Base-by-base conservation (phyloP, 2,797 vertebrate genomes). In the Amniataba percoides region DNA sequence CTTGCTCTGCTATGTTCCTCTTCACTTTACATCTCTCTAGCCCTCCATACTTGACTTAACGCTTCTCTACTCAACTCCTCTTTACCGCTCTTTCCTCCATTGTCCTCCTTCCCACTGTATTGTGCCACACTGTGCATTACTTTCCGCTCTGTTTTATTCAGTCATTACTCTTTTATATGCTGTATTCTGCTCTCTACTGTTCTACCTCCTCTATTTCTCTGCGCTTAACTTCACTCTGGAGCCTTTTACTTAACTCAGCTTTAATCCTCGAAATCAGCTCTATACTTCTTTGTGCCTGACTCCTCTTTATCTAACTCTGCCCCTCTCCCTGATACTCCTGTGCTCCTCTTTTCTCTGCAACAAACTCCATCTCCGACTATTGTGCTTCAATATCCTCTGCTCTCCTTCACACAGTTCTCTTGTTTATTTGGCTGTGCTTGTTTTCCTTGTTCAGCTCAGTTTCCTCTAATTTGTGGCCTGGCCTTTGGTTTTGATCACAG, bases 401-500 rank as follows among this genome's bases (percentile, higher is more conserved):
- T 52, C 57, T 81, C 43, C 68, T 78, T 85, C 63, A 51, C 71
- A 62, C 74, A 53, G 71, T 42, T 15, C 82, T 65, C 62, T 61
- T 84, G 77, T 87, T 86, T 86, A 82, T 77, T 57, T 65, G 73
- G 79, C 68, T 68, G 48, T 78, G 86, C 83, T 85, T 87, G 83
- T 87, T 87, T 86, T 77, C 67, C 76, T 67, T 81, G 84, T 88
- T 82, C 74, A 51, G 74, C 53, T 81, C 69, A 55, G 77, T 75
- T 83, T 86, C 81, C 77, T 79, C 78, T 83, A 55, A 87, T 90
- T 88, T 89, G 86, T 23, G 87, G 82, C 63, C 39, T 31, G 68
- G 46, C 61, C 49, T 48, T 81, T 71, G 71, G 84, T 78, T 87
- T 88, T 80, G 71, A 86, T 87, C 85, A 51, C 23, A 48, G 83